Conservation (phyloP, 2,113 vertebrate species). For the Albula glossodonta region DNA sequence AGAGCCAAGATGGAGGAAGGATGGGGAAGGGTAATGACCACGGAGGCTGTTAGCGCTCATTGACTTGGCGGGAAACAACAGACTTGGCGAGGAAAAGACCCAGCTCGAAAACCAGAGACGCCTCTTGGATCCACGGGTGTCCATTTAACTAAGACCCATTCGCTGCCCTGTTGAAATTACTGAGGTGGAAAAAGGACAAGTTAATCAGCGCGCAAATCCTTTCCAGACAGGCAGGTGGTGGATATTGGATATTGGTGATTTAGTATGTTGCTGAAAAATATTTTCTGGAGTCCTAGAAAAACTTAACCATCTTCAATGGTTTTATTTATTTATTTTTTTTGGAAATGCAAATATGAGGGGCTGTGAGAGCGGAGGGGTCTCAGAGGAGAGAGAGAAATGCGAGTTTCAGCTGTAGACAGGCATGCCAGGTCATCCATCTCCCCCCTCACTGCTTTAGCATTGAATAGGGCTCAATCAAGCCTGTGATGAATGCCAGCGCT, state of each 20-base stretch:
- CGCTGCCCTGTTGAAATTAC: neutral
- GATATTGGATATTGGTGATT: neutral
- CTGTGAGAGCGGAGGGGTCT: neutral
- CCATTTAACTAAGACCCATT: neutral
- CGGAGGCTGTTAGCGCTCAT: no score
- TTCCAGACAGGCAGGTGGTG: neutral
- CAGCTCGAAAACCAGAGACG: neutral
- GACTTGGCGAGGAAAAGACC: no score
- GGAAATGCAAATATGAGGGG: neutral
- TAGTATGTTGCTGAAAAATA: neutral
- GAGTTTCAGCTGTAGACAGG: slow-evolving; percentile 14
- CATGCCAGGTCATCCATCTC: slow-evolving; percentile 58
- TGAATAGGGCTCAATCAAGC: slow-evolving; percentile 63
- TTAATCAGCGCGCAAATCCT: neutral
- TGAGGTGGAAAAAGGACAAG: neutral
- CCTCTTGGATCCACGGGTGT: neutral
- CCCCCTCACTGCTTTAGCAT: slow-evolving; percentile 54
- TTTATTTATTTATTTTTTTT: no score
- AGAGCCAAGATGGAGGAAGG: neutral
- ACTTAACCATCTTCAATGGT: no score
- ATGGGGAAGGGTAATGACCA: neutral
- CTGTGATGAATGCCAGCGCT: slow-evolving; percentile 57
- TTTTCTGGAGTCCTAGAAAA: neutral
- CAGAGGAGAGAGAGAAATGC: neutral
- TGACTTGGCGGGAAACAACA: no score